Evolutionary conservation across 64 coral and sea anemone species (phyloP).

Genomic region (Stylophora pistillata): DNA sequence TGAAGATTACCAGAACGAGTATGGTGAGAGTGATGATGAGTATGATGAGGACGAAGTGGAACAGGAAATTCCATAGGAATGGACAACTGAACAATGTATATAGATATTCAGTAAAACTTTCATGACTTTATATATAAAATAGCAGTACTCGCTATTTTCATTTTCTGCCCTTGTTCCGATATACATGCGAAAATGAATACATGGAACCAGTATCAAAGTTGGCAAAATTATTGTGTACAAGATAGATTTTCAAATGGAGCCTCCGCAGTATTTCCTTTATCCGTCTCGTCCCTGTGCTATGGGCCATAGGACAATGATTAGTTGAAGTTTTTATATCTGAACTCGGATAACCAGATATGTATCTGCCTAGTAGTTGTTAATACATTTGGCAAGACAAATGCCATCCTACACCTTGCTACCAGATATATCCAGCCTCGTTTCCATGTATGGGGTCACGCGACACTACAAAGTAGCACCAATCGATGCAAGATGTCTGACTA

Average conservation of each 20-base stretch:
- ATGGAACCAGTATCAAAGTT: constrained; percentile 69
- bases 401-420: constrained; percentile 59
- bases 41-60: constrained; percentile 28
- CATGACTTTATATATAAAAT: constrained; percentile 71
- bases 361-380: constrained; percentile 69
- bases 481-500: constrained; percentile 58
- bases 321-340: constrained; percentile 29
- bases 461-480: constrained; percentile 57
- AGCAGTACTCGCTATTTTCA: constrained; percentile 70
- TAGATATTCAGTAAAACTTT: constrained; percentile 40
- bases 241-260: background rate
- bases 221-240: too few species aligned
- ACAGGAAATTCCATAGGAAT: constrained; percentile 21
- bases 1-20: constrained; percentile 52
- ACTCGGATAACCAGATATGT: constrained; percentile 53
- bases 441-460: constrained; percentile 46
- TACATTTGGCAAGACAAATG: constrained; percentile 69
- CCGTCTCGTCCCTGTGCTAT: constrained; percentile 57
- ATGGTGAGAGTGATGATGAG: constrained; percentile 49
- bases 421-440: constrained; percentile 49
- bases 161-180: constrained; percentile 67
- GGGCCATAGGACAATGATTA: constrained; percentile 48
- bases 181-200: constrained; percentile 65
- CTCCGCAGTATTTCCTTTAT: constrained; percentile 60
- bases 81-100: constrained; percentile 6